Evolutionary conservation across 2,888 invertebrate genomes (phyloP), one percentile per base, ranked within the genome.

Genomic region (Heliconius sara): DNA sequence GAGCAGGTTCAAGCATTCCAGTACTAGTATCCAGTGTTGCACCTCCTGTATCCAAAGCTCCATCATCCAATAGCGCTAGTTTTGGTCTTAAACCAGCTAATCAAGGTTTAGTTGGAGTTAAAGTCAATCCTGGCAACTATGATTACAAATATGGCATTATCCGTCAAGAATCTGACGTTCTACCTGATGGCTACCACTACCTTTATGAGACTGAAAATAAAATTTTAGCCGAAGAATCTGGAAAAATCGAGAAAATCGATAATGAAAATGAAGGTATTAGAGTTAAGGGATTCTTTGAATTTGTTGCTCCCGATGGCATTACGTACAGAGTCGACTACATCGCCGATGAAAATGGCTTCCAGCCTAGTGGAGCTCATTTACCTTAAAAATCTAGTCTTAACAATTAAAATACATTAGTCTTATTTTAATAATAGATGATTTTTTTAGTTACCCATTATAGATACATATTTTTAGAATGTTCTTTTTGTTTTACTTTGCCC

Each of bases 171-270:
- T 87, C 85, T 22, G 92, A 95, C 0, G 83, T 92, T 16, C 52
- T 77, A 0, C 88, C 91, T 30, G 94, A 95, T 3, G 94, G 95
- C 39, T 95, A 95, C 88, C 95, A 93, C 85, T 95, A 93, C 85
- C 88, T 94, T 25, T 95, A 94, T 81, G 94, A 95, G 85, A 95
- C 95, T n/a, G 93, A 94, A 82, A 95, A 95, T 89, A 95, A 91
- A 81, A 95, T 95, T 82, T 91, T 93, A 25, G 93, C 93, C 12
- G 95, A 95, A 82, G 95, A 95, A 86, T 87, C 91, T 34, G 95
- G 95, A 57, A 89, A 89, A 65, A 72, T 95, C 1, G 94, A 94
- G 82, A 86, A 89, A 79, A 85, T 92, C n/a, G 89, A 89, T 84
- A 90, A 81, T 68, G 91, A 93, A 72, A 85, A 82, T 19, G 89